These are phyloP conservation scores for Speoplatyrhinus poulsoni DNA, from an alignment of 2,113 vertebrate species.

Conservation along the genomic window DNA sequence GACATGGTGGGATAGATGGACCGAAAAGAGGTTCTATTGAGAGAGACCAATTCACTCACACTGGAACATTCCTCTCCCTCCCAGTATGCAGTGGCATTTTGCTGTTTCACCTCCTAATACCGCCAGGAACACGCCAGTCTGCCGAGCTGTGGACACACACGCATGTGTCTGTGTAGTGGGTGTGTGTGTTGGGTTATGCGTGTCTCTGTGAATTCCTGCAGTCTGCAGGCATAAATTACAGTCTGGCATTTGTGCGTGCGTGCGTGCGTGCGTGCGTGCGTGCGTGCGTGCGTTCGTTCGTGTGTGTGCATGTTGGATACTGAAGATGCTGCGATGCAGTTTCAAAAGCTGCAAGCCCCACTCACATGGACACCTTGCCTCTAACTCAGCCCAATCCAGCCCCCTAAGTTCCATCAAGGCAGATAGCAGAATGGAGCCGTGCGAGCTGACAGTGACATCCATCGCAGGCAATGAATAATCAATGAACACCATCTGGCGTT, in stretches of 20 bases:
- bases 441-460: constrained; percentile 73
- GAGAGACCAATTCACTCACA: too few relatives aligned
- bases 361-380: constrained; percentile 26
- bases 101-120: too few relatives aligned
- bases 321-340: constrained; percentile 12
- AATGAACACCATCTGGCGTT: constrained; percentile 78
- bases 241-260: too few relatives aligned
- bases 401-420: constrained; percentile 7
- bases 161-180: not conserved
- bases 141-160: too few relatives aligned
- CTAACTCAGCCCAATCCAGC: constrained; percentile 12
- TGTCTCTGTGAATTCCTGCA: too few relatives aligned
- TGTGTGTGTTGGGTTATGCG: not conserved
- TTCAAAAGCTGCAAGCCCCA: constrained; percentile 9
- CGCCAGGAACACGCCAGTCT: too few relatives aligned
- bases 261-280: not conserved
- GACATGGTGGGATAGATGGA: too few relatives aligned
- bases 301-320: not conserved
- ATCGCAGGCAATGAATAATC: constrained; percentile 78
- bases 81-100: too few relatives aligned
- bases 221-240: too few relatives aligned
- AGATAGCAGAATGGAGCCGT: constrained; percentile 59
- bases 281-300: constrained; percentile 20
- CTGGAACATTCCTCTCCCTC: too few relatives aligned
- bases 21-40: too few relatives aligned